Conservation (phyloP, 2,113 vertebrate genomes). For the Gallinago jamesoni region DNA sequence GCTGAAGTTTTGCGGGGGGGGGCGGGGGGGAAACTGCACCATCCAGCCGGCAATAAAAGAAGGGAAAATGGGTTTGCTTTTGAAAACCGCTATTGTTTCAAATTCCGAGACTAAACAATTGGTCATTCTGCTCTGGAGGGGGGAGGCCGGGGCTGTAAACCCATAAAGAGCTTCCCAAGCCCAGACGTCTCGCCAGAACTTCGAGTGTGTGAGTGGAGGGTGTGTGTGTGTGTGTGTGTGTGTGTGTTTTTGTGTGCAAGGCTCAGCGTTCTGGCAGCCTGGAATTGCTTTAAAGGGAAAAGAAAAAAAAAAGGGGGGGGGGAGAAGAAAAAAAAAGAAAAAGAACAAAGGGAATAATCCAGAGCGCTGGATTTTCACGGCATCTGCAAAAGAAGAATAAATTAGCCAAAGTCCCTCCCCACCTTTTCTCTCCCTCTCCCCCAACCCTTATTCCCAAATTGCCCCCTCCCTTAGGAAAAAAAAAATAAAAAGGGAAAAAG, state of each 20-base stretch:
- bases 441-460: not conserved
- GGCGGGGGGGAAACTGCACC: not conserved
- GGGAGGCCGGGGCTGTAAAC: conserved; percentile 67
- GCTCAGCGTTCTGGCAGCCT: conserved; percentile 67
- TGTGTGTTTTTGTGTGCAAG: conserved; percentile 40
- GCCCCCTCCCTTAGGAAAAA: rapidly evolving
- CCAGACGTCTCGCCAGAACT: conserved; percentile 80
- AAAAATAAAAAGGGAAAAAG: too few species aligned
- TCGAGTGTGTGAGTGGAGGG: not conserved
- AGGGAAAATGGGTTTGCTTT: conserved; percentile 16
- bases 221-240: not conserved
- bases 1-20: not conserved
- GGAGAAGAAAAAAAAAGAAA: conserved; percentile 66
- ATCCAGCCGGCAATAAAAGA: not conserved
- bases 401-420: conserved; percentile 16
- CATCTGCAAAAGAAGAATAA: conserved; percentile 65
- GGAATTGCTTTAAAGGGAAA: conserved; percentile 48
- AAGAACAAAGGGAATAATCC: conserved; percentile 80
- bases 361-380: conserved; percentile 63
- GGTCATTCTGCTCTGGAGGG: conserved; percentile 66
- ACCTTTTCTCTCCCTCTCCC: not conserved
- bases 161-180: conserved; percentile 71
- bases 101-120: conserved; percentile 71
- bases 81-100: conserved; percentile 71
- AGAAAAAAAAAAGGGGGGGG: not conserved